A percentile compares a stretch with the other conserved stretches of the same genome.
These are phyloP conservation scores for Mylabris sibirica DNA, from an alignment of 2,888 invertebrate species.

Conservation along the genomic window DNA sequence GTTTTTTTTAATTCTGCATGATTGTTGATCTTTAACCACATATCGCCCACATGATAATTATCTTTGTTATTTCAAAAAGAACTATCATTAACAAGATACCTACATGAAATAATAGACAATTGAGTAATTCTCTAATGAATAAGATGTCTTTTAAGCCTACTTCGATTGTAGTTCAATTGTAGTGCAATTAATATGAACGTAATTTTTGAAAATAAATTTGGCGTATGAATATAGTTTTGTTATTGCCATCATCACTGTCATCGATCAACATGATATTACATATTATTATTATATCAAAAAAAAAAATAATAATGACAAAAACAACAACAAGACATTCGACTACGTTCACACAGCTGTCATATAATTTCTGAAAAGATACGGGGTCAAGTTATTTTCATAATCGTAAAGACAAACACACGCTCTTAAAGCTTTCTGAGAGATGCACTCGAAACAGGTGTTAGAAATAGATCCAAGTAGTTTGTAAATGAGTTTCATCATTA, in stretches of 20 bases:
- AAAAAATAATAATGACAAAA: too few relatives aligned
- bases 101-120: conserved; percentile 10
- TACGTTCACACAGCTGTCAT: conserved; percentile 42
- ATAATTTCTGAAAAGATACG: conserved; percentile 21
- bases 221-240: background rate
- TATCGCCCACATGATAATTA: background rate
- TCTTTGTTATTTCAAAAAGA: conserved; percentile 4
- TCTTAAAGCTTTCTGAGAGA: conserved; percentile 17
- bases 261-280: background rate
- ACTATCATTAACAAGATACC: conserved; percentile 7
- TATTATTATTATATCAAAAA: conserved; percentile 5
- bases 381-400: conserved; percentile 40
- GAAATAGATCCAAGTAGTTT: conserved; percentile 19
- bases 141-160: background rate
- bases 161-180: background rate
- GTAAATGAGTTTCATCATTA: conserved; percentile 19
- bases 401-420: background rate
- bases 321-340: conserved; percentile 26
- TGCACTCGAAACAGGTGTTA: conserved; percentile 34
- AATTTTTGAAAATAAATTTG: background rate
- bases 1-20: background rate
- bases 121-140: background rate
- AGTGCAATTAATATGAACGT: background rate
- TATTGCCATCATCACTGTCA: background rate
- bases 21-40: conserved; percentile 8